phyloP scores from a whole-genome alignment of 1,140 invertebrate genomes.

The Bathynomus jamesi region DNA sequence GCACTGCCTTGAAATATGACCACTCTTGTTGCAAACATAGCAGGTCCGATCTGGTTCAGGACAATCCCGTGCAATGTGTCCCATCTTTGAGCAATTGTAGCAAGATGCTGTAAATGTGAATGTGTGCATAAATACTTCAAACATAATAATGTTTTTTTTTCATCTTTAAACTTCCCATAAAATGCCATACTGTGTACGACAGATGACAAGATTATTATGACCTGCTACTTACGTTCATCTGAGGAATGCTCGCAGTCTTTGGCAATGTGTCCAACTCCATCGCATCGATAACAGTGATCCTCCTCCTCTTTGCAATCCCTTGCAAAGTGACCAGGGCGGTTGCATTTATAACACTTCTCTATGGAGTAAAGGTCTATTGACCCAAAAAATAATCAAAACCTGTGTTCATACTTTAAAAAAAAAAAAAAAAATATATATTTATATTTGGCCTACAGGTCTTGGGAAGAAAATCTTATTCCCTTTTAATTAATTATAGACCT shows the following conservation, averaged over 20 bases:
- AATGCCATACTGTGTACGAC: no score
- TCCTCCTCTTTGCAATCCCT: constrained; percentile 48
- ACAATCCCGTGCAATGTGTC: constrained; percentile 36
- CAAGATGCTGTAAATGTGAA: constrained; percentile 37
- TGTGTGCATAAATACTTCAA: not conserved
- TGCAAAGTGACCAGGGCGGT: constrained; percentile 51
- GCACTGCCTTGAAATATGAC: constrained; percentile 83
- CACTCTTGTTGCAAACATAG: constrained; percentile 58
- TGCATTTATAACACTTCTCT: constrained; percentile 73
- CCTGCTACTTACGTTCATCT: constrained; percentile 44
- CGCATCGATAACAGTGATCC: constrained; percentile 79
- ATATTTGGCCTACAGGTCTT: no score
- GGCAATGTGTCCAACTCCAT: constrained; percentile 78
- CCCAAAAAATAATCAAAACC: not conserved
- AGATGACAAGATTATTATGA: no score
- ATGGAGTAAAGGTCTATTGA: not conserved
- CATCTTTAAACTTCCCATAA: no score
- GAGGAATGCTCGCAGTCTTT: constrained; percentile 80
- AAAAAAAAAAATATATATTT: no score
- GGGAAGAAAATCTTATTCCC: no score
- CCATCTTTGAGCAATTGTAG: constrained; percentile 43
- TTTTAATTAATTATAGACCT: no score
- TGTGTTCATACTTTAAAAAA: no score
- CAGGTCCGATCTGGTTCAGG: constrained; percentile 57
- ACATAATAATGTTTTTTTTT: no score